phyloP scores from a whole-genome alignment of 1,140 invertebrate genomes.

The Hypsibius dujardini region DNA sequence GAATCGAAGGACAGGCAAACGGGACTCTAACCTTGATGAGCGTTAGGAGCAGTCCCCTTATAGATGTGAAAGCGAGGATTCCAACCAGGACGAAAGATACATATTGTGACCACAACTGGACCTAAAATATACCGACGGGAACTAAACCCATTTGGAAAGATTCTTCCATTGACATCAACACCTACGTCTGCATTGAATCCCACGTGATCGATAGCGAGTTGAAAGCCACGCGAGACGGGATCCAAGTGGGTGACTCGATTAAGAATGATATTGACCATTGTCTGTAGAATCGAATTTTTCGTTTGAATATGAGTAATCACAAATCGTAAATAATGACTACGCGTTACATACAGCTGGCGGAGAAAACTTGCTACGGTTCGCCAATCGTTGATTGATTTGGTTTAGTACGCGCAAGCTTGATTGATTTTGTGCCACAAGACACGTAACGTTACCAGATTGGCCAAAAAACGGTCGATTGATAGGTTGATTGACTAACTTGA shows the following conservation, averaged over 20 bases:
- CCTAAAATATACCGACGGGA: constrained; percentile 26
- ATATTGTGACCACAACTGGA: constrained; percentile 94
- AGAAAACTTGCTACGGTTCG: no score
- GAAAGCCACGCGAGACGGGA: constrained; percentile 85
- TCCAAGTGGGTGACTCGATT: constrained; percentile 96
- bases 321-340: constrained; percentile 18
- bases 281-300: constrained; percentile 42
- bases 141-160: neutral
- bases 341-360: neutral
- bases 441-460: no score
- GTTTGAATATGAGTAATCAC: constrained; percentile 20
- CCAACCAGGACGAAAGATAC: constrained; percentile 92
- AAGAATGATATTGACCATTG: constrained; percentile 93
- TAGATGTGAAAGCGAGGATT: constrained; percentile 93
- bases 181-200: constrained; percentile 84
- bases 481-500: no score
- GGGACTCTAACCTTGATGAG: constrained; percentile 58
- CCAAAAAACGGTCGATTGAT: no score
- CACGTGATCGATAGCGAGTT: constrained; percentile 92
- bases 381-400: no score
- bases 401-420: no score
- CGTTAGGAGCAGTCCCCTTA: constrained; percentile 80
- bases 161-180: constrained; percentile 10
- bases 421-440: no score
- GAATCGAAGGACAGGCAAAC: neutral